Base-by-base conservation (phyloP, 2,888 invertebrate species). In the Leptinotarsa juncta region DNA sequence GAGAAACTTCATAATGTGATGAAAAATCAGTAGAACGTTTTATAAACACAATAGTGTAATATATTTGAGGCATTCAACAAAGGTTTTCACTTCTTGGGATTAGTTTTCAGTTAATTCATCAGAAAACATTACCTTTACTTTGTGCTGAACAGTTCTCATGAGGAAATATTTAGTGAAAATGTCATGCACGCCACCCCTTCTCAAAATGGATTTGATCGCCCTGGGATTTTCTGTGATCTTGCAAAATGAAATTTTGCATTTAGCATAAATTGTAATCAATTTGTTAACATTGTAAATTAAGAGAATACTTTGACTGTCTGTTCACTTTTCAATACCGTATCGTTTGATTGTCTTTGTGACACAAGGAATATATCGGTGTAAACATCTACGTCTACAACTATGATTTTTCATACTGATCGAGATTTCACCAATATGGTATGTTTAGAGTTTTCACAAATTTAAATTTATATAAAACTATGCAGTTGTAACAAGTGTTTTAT, bases 161-260 rank as follows among this genome's bases (percentile, higher is more conserved):
- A 42, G 3, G 42, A 42, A 42, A 42, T 10, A 42, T 42, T 2
- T 32, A 32, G 32, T 10, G 42, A 42, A 42, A 42, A 42, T 42
- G 10, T 42, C 42, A 10, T 42, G 10, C 42, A 42, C 42, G 10
- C 42, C 42, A 10, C 42, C 42, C 42, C 42, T 42, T 42, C 42
- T 10, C 42, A 42, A 42, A 42, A 42, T 51, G 20, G 18, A 57
- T 57, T 14, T n/a, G 50, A 69, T 69, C 48, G 49, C 53, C 69
- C 57, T 69, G 57, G 69, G 69, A 57, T 66, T 75, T 75, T 75
- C 75, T 75, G 75, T 75, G 75, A 75, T 75, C 75, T 66, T 72
- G 75, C 75, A 75, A 75, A 75, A 75, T 75, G 49, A 66, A 75
- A 75, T 75, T 75, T 75, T 75, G 75, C 75, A 72, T 75, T 72